phyloP scores from a whole-genome alignment of 2,797 vertebrate genomes.

The Austrolebias charrua region DNA sequence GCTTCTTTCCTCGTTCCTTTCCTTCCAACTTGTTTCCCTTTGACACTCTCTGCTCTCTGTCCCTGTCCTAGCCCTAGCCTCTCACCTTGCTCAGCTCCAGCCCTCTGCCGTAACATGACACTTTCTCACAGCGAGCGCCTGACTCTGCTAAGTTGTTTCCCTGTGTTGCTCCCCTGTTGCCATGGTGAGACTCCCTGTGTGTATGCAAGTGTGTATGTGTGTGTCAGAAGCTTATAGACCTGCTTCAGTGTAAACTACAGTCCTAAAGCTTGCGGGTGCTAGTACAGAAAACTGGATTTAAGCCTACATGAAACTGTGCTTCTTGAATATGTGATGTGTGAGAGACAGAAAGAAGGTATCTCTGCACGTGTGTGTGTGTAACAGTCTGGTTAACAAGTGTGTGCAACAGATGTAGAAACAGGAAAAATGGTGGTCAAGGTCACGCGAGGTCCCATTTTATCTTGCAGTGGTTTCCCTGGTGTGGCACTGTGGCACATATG shows the following conservation, averaged over 20 bases:
- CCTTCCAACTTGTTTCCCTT: slow-evolving; percentile 26
- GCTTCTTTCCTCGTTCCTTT: slow-evolving; percentile 12
- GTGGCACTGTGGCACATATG: slow-evolving; percentile 58
- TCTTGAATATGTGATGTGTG: slow-evolving; percentile 24
- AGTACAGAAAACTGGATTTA: slow-evolving; percentile 37
- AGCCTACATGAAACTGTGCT: slow-evolving; percentile 37
- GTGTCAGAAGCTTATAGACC: slow-evolving; percentile 43
- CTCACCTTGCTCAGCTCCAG: slow-evolving; percentile 60
- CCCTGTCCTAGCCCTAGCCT: slow-evolving; percentile 51
- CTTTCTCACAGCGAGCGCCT: slow-evolving; percentile 79
- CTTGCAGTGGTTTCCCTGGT: slow-evolving; percentile 56
- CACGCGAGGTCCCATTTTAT: slow-evolving; percentile 60
- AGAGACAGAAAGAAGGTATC: neutral
- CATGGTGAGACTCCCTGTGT: slow-evolving; percentile 87
- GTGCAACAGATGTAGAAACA: slow-evolving; percentile 62
- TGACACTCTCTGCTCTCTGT: slow-evolving; percentile 44
- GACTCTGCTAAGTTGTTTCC: slow-evolving; percentile 87
- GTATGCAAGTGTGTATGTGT: slow-evolving; percentile 46
- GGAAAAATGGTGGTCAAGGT: slow-evolving; percentile 76
- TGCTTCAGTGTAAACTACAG: slow-evolving; percentile 58
- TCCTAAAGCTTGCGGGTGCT: slow-evolving; percentile 34
- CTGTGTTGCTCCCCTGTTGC: slow-evolving; percentile 91
- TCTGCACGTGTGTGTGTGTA: slow-evolving; percentile 1
- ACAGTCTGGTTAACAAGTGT: slow-evolving; percentile 25
- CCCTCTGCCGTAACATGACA: slow-evolving; percentile 78